Conservation (phyloP, 2,888 invertebrate species). For the Cephus spinipes region DNA sequence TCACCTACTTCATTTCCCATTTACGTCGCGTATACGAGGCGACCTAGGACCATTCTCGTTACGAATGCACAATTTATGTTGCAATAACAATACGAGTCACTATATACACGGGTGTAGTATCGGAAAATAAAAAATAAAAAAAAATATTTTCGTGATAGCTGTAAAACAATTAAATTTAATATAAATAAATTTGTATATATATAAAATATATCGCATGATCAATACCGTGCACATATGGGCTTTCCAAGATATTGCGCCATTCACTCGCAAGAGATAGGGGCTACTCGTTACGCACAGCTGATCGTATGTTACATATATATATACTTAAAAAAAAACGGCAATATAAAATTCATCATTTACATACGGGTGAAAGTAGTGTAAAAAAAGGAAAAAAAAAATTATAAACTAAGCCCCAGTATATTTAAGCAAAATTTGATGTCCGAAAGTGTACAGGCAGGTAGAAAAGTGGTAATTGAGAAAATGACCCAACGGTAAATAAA, state of each 20-base stretch:
- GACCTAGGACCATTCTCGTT: constrained; percentile 24
- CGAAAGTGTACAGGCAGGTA: not conserved
- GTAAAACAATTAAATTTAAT: not conserved
- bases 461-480: not conserved
- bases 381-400: no score
- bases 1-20: constrained; percentile 55
- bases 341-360: not conserved
- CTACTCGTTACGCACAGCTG: constrained; percentile 23
- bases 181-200: not conserved
- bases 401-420: not conserved
- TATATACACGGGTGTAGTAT: not conserved
- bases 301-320: constrained; percentile 4
- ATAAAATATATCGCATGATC: not conserved
- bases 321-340: not conserved
- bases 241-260: constrained; percentile 8
- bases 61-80: not conserved
- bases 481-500: not conserved
- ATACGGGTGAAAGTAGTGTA: not conserved
- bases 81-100: not conserved
- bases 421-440: not conserved
- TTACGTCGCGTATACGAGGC: constrained; percentile 54
- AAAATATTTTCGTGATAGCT: no score
- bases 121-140: no score
- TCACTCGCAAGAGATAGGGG: not conserved
- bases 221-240: not conserved